phyloP scores from a whole-genome alignment of 2,113 vertebrate species.

The Corythaixoides concolor region DNA sequence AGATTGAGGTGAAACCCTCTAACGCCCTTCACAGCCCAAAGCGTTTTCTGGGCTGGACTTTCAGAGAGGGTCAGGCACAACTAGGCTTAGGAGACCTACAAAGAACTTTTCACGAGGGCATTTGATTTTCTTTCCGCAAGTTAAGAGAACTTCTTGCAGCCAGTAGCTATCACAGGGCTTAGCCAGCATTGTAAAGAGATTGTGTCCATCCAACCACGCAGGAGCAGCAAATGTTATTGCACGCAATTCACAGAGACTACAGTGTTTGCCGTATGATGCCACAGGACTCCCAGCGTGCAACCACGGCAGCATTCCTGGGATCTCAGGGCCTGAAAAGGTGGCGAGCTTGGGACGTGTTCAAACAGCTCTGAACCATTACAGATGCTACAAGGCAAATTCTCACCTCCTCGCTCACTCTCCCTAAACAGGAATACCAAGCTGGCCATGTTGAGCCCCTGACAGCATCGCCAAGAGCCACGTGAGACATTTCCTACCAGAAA shows the following conservation, averaged over 20 bases:
- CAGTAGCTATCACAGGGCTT: neutral
- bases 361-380: neutral
- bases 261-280: neutral
- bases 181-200: neutral
- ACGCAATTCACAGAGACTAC: neutral
- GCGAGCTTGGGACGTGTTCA: neutral
- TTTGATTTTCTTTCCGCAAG: neutral
- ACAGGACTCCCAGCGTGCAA: neutral
- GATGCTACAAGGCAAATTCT: neutral
- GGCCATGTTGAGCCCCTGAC: neutral
- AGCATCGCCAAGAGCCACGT: neutral
- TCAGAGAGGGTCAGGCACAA: neutral
- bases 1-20: neutral
- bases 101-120: neutral
- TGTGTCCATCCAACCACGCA: neutral
- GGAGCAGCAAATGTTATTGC: neutral
- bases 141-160: neutral
- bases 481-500: neutral
- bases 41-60: neutral
- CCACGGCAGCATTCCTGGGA: neutral
- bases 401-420: neutral
- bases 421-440: neutral
- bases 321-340: neutral
- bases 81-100: neutral
- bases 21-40: neutral